phyloP scores from a whole-genome alignment of 2,797 vertebrate species.

The Tapera naevia region DNA sequence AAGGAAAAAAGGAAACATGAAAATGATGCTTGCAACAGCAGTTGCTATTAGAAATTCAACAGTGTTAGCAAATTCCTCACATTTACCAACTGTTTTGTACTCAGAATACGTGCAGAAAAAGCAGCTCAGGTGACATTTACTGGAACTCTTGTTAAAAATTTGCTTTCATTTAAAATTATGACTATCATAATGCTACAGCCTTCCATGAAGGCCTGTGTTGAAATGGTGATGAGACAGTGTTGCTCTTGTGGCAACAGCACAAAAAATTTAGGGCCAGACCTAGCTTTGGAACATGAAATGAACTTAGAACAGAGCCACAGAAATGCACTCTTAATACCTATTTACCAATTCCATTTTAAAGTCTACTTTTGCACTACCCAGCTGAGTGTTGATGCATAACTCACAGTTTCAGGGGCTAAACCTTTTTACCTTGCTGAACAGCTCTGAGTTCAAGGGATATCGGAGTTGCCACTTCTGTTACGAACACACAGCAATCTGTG shows the following conservation, averaged over 20 bases:
- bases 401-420: background rate
- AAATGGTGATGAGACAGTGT: background rate
- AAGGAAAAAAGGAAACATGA: background rate
- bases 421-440: background rate
- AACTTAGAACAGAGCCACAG: background rate
- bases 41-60: constrained; percentile 15
- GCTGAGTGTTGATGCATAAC: background rate
- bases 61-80: background rate
- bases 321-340: background rate
- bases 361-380: background rate
- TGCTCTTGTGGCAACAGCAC: background rate
- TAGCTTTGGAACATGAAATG: background rate
- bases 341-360: background rate
- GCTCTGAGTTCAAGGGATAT: background rate
- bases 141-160: background rate
- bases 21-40: background rate
- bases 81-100: background rate
- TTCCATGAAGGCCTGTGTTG: background rate
- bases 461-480: fast-evolving
- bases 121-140: background rate
- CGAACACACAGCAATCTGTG: background rate
- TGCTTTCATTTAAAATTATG: background rate
- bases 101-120: background rate
- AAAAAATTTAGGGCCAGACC: background rate
- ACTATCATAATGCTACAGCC: background rate